Conservation (phyloP, 53 echinoderm and acorn worm genomes). For the Echinarachnius parma region DNA sequence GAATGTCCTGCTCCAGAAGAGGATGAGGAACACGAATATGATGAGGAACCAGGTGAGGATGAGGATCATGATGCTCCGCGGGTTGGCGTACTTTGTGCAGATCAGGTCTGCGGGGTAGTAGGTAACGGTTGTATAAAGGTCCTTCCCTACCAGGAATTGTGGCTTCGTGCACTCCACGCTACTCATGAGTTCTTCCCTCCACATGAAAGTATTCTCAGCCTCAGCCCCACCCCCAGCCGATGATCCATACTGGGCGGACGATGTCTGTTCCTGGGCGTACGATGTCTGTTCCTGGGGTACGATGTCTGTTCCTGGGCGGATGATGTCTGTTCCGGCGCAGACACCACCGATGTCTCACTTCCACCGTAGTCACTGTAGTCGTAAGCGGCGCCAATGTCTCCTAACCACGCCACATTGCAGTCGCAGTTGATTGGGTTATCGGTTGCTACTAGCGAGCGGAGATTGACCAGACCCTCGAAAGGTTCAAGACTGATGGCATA, state of each 20-base stretch:
- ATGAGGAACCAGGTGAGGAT: constrained; percentile 32
- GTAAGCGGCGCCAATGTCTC: background rate
- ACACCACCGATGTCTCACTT: background rate
- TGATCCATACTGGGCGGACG: too few relatives aligned
- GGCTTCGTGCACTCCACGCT: constrained; percentile 6
- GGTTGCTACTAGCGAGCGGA: background rate
- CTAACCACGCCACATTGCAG: constrained; percentile 18
- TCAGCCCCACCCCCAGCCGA: background rate
- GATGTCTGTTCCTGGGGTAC: background rate
- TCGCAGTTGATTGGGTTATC: constrained; percentile 26
- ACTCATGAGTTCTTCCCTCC: background rate
- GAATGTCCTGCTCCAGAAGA: constrained; percentile 39
- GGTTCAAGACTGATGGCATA: background rate
- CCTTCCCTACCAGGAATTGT: background rate
- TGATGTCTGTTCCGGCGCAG: too few relatives aligned
- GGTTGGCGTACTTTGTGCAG: constrained; percentile 15
- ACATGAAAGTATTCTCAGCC: background rate
- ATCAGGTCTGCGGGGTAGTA: background rate
- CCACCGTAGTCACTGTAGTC: background rate
- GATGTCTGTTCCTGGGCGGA: background rate
- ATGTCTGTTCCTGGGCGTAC: background rate
- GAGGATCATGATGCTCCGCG: constrained; percentile 18
- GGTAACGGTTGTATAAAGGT: background rate
- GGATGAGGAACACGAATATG: constrained; percentile 24
- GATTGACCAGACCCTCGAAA: background rate